These are phyloP conservation scores for Lathamus discolor DNA, from an alignment of 2,113 vertebrate genomes.

Conservation along the genomic window DNA sequence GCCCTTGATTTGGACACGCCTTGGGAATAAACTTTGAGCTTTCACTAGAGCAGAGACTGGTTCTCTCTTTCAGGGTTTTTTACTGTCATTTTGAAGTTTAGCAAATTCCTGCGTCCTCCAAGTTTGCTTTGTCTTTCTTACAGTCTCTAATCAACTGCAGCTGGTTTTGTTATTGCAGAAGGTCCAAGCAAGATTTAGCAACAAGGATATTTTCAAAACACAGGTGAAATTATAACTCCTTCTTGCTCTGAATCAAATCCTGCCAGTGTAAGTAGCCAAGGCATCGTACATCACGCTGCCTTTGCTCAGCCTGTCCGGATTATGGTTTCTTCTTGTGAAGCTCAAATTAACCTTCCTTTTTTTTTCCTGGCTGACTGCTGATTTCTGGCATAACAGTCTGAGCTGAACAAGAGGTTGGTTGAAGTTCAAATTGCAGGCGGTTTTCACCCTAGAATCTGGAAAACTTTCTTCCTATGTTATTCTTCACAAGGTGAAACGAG, in stretches of 20 bases:
- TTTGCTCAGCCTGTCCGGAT: background rate
- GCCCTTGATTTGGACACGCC: background rate
- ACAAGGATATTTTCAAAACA: constrained; percentile 45
- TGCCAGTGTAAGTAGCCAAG: background rate
- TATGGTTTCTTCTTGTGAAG: background rate
- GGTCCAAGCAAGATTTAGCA: constrained; percentile 41
- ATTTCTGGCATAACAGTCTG: background rate
- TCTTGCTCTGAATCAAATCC: background rate
- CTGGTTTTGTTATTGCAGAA: constrained; percentile 1
- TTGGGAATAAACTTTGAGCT: background rate
- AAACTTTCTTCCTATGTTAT: background rate
- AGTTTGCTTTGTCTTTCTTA: background rate
- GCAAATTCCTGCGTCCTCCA: background rate
- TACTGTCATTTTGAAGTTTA: background rate
- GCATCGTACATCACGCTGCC: accelerated
- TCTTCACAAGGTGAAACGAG: background rate
- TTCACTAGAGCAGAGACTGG: background rate
- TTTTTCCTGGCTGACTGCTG: background rate
- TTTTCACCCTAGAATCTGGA: background rate
- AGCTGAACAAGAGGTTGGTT: background rate
- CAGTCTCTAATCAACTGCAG: background rate
- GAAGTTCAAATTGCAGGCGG: background rate
- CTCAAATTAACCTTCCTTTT: background rate
- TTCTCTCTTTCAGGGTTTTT: background rate
- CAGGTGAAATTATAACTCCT: constrained; percentile 28